A percentile compares a stretch with the other conserved stretches of the same genome.
Conservation (phyloP, 2,113 vertebrate genomes). For the Crotophaga sulcirostris region DNA sequence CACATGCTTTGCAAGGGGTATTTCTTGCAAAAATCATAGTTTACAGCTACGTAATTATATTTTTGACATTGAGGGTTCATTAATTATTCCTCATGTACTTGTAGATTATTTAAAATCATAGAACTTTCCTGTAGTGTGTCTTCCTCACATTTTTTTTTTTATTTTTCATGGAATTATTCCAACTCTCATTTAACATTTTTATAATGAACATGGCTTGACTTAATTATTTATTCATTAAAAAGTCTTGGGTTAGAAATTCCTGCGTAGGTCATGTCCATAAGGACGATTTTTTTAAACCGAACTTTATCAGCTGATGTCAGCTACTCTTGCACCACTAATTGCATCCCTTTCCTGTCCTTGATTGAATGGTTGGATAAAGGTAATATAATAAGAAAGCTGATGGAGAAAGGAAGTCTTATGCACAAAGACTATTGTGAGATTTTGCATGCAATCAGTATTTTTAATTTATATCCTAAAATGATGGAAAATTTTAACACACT, state of each 20-base stretch:
- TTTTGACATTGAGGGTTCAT: background rate
- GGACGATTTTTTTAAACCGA: background rate
- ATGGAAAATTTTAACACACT: background rate
- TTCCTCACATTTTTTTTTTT: background rate
- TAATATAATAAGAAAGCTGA: background rate
- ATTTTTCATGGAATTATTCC: background rate
- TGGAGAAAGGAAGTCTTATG: background rate
- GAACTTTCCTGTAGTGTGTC: fast-evolving
- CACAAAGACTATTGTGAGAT: background rate
- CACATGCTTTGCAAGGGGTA: background rate
- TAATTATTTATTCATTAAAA: background rate
- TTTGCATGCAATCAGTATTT: background rate
- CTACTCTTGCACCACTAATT: background rate
- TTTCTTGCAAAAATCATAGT: background rate
- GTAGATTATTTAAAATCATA: background rate
- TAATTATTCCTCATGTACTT: background rate
- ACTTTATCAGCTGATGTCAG: background rate
- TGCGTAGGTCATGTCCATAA: background rate
- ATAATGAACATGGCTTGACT: background rate
- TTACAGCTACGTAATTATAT: background rate
- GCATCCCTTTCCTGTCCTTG: fast-evolving
- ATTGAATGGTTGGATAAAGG: background rate
- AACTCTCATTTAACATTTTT: background rate
- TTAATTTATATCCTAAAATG: background rate
- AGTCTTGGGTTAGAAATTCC: background rate